These are phyloP conservation scores for Characodon lateralis DNA, from an alignment of 2,797 vertebrate species.

Conservation along the genomic window DNA sequence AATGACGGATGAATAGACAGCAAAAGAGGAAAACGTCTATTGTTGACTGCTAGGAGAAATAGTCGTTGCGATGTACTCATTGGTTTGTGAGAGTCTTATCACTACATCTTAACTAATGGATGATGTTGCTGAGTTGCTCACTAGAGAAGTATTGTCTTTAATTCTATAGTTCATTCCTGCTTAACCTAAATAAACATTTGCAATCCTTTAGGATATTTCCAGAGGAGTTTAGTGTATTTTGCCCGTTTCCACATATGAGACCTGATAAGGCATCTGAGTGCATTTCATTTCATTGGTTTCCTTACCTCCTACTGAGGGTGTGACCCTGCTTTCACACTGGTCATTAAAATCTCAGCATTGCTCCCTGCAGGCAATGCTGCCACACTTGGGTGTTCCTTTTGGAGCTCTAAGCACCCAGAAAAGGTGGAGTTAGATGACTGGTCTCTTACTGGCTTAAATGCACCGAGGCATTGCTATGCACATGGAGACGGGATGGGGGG, in stretches of 20 bases:
- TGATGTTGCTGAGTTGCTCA: constrained; percentile 26
- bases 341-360: constrained; percentile 73
- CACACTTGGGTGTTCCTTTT: constrained; percentile 52
- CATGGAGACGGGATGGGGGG: constrained; percentile 41
- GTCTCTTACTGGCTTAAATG: constrained; percentile 47
- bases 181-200: constrained; percentile 49
- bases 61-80: constrained; percentile 13
- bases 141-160: constrained; percentile 34
- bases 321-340: constrained; percentile 69
- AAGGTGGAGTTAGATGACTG: constrained; percentile 58
- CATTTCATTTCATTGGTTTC: constrained; percentile 66
- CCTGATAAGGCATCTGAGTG: constrained; percentile 50
- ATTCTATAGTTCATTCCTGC: constrained; percentile 26
- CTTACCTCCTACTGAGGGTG: constrained; percentile 64
- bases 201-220: constrained; percentile 27
- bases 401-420: constrained; percentile 61
- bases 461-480: constrained; percentile 34
- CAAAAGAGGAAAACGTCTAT: not conserved
- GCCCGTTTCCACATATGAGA: constrained; percentile 32
- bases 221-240: constrained; percentile 20
- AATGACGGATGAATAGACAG: constrained; percentile 14
- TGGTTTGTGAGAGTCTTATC: constrained; percentile 23
- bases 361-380: constrained; percentile 62
- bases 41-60: not conserved
- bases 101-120: constrained; percentile 32